Conservation (phyloP, 1,140 invertebrate genomes). For the Papilio glaucus region DNA sequence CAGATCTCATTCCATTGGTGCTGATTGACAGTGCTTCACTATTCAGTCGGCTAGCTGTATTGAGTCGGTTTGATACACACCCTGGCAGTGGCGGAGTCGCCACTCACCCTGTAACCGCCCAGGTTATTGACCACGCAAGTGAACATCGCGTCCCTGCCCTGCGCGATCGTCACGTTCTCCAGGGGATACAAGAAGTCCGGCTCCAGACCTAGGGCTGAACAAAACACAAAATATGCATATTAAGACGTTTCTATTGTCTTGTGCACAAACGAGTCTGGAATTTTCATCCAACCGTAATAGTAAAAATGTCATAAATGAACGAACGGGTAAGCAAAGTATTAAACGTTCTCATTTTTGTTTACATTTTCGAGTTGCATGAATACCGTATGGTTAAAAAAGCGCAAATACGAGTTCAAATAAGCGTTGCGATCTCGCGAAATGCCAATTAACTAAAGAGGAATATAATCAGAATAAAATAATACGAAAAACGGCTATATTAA, state of each 20-base stretch:
- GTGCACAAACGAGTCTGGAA: not conserved
- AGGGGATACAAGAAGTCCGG: conserved; percentile 93
- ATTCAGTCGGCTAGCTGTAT: conserved; percentile 71
- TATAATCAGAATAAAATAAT: conserved; percentile 38
- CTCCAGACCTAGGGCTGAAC: conserved; percentile 86
- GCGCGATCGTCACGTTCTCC: conserved; percentile 93
- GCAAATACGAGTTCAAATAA: conserved; percentile 34
- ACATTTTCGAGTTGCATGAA: conserved; percentile 18
- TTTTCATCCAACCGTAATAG: not conserved
- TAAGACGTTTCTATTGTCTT: too few relatives aligned
- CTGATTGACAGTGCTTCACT: conserved; percentile 73
- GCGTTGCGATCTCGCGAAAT: conserved; percentile 31
- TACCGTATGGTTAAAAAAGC: conserved; percentile 26
- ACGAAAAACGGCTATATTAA: conserved; percentile 45
- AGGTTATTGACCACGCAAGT: conserved; percentile 95
- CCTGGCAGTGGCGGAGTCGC: conserved; percentile 91
- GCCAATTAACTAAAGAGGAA: conserved; percentile 39
- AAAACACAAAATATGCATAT: conserved; percentile 42
- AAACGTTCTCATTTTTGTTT: conserved; percentile 27
- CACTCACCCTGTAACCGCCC: conserved; percentile 96
- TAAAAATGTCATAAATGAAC: not conserved
- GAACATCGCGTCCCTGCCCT: conserved; percentile 94
- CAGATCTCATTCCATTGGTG: conserved; percentile 72
- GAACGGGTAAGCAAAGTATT: not conserved
- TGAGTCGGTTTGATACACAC: conserved; percentile 87